Evolutionary conservation across 30 jellyfish, hydroid and myxozoan genomes (phyloP).

Genomic region (Phacellophora camtschatica): DNA sequence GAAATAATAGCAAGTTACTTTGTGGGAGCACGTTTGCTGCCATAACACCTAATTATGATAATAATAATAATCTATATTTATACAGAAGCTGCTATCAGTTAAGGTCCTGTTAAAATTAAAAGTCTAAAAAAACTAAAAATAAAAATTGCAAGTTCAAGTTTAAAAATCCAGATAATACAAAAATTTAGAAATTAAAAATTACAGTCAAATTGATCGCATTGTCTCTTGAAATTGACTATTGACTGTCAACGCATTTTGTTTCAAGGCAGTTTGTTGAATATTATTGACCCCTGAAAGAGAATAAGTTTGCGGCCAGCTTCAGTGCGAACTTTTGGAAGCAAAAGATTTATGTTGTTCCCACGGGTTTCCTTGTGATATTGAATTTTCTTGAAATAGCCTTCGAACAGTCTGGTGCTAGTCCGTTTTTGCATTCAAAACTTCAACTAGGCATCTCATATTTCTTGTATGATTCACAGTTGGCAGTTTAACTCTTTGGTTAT

Average conservation of each 20-base stretch:
- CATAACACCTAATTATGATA: too few species aligned
- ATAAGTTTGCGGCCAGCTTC: background rate
- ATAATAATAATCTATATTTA: background rate
- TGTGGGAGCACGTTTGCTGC: too few species aligned
- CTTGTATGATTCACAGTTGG: conserved; percentile 1
- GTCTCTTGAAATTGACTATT: too few species aligned
- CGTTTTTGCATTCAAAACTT: too few species aligned
- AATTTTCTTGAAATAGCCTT: background rate
- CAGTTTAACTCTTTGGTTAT: background rate
- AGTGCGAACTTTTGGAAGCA: background rate
- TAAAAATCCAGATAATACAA: background rate
- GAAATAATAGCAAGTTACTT: too few species aligned
- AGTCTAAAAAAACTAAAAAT: background rate
- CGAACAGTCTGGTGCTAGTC: background rate
- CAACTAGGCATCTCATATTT: background rate
- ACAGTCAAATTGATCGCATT: too few species aligned
- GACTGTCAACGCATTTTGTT: too few species aligned
- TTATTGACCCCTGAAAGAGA: background rate
- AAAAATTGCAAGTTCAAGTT: background rate
- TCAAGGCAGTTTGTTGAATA: too few species aligned
- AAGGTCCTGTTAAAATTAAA: conserved; percentile 2
- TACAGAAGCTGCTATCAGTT: background rate
- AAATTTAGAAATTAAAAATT: background rate
- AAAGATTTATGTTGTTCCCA: background rate
- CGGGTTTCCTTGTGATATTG: background rate